Base-by-base conservation (phyloP, 1,140 invertebrate genomes). In the Macrosteles quadrilineatus region DNA sequence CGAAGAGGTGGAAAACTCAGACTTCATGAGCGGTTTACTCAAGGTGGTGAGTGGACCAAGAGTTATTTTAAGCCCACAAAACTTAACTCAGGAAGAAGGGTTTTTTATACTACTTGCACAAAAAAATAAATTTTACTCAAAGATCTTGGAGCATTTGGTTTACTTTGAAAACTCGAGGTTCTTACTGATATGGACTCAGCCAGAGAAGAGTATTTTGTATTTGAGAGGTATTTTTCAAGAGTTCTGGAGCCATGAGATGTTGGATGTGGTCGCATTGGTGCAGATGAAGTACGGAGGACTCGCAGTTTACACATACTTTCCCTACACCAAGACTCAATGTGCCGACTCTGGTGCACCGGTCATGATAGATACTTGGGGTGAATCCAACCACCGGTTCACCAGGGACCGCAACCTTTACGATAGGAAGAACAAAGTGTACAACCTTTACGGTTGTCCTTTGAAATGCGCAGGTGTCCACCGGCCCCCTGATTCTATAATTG, bases 241-340 rank as follows among this genome's bases (percentile, higher is more conserved):
- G 9, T 75, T 76, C 47, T 77, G 76, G 76, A 57, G 40, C 25
- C 68, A 69, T 47, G 73, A 76, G 62, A 71, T 77, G 21, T 62
- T 76, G 30, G 74, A 77, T 68, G 76, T 73, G 6, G 68, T 73
- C 4, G 72, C 72, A 2, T 45, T 77, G 23, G 74, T 75, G 17
- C 72, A 71, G 3, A 70, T 71, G 23, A 73, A 63, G 67, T 72
- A 67, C 59, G 69, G 67, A 21, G 30, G 71, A n/a, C 68, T 76
- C 23, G 70, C 67, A 23, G 67, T 77, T 57, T 77, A 75, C 59
- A 69, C 72, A 17, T 77, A 74, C 32, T 68, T 72, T 47, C 76
- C 76, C 6, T 77, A 71, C 70, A 68, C 71, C 12, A 64, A 30
- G 1, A 72, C 70, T 1, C 55, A 74, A 19, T 77, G 76, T 53